Percentiles rank a stretch among this genome's conserved stretches.
phyloP scores from a whole-genome alignment of 2,797 vertebrate genomes.

The Chloroceryle amazona region DNA sequence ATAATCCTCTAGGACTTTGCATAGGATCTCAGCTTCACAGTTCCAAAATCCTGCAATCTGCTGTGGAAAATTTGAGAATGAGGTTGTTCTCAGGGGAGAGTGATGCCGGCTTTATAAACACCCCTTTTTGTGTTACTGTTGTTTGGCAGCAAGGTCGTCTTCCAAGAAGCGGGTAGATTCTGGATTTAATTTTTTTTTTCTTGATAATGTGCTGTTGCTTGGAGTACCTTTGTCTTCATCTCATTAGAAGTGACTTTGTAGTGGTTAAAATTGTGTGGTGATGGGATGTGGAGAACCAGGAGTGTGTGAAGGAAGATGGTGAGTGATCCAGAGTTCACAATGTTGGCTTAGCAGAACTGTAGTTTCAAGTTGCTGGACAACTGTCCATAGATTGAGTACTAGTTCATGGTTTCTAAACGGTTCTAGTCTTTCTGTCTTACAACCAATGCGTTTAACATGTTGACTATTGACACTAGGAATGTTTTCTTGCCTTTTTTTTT shows the following conservation, averaged over 20 bases:
- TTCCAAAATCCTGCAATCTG: constrained; percentile 4
- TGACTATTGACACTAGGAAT: not conserved
- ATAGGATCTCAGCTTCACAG: not conserved
- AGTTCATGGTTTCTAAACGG: not conserved
- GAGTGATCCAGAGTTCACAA: accelerated
- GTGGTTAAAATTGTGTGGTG: not conserved
- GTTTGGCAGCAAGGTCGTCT: not conserved
- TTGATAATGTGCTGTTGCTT: not conserved
- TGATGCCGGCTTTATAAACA: not conserved
- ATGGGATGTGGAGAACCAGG: not conserved
- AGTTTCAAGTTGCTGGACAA: not conserved
- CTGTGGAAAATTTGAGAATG: not conserved
- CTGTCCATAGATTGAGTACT: not conserved
- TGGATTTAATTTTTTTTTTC: not conserved
- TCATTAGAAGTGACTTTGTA: not conserved
- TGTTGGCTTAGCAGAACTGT: not conserved
- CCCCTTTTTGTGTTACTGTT: not conserved
- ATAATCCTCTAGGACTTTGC: constrained; percentile 29
- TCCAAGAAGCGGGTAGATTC: not conserved
- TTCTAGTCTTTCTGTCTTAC: not conserved
- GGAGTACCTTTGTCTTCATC: not conserved
- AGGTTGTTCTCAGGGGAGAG: not conserved
- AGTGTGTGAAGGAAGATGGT: not conserved
- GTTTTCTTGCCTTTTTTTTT: not conserved
- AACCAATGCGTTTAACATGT: not conserved